Percentiles rank a stretch among this genome's conserved stretches.
These are phyloP conservation scores for Zingel zingel DNA, from an alignment of 2,113 vertebrate genomes.

Conservation along the genomic window DNA sequence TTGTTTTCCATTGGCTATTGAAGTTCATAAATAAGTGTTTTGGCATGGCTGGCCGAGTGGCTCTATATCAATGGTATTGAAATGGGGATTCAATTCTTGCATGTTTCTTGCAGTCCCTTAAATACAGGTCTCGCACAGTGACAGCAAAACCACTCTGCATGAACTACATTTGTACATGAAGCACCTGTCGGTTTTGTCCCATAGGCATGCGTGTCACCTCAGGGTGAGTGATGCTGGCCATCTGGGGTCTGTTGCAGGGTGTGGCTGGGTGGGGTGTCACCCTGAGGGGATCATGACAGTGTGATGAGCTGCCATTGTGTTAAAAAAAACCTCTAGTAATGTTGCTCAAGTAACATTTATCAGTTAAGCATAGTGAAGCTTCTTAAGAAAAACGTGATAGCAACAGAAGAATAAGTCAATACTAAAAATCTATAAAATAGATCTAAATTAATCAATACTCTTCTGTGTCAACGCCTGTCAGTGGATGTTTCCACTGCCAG, in stretches of 20 bases:
- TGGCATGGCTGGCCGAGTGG: too few species aligned
- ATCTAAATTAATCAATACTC: too few species aligned
- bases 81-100: too few species aligned
- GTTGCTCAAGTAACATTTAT: conserved; percentile 15
- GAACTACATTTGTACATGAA: neutral
- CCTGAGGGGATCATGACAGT: neutral
- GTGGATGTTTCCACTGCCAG: too few species aligned
- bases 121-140: too few species aligned
- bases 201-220: conserved; percentile 23
- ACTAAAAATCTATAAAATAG: too few species aligned
- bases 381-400: neutral
- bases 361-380: neutral
- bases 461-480: too few species aligned
- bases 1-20: too few species aligned
- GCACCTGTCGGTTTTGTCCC: conserved; percentile 35
- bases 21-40: too few species aligned
- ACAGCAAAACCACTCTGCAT: neutral
- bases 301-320: conserved; percentile 19
- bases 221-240: conserved; percentile 52
- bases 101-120: too few species aligned
- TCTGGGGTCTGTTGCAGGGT: conserved; percentile 50
- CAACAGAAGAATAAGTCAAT: neutral
- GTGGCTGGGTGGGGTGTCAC: conserved; percentile 18
- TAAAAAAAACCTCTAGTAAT: neutral
- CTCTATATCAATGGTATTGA: too few species aligned